Conservation (phyloP, 2,888 invertebrate genomes). For the Papilio elwesi region DNA sequence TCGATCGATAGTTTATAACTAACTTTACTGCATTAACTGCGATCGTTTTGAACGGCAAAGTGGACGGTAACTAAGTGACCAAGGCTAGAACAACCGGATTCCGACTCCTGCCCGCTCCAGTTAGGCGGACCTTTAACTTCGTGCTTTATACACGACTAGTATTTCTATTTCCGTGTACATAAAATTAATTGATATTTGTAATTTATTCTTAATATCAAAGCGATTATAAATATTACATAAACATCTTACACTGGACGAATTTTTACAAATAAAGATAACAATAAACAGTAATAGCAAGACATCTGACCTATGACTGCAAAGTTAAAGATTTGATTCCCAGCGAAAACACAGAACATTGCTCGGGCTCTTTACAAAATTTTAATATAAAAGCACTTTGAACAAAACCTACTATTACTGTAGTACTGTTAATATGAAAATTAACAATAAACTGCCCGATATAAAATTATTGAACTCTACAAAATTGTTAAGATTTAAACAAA, state of each 20-base stretch:
- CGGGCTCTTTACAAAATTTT: not conserved
- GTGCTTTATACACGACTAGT: slow-evolving; percentile 51
- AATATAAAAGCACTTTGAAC: not conserved
- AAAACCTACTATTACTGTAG: not conserved
- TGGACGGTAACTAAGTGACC: slow-evolving; percentile 74
- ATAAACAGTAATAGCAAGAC: not conserved
- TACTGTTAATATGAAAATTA: not conserved
- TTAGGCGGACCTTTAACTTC: slow-evolving; percentile 77
- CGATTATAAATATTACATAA: not conserved
- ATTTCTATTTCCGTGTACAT: slow-evolving; percentile 66
- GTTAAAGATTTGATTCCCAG: not conserved
- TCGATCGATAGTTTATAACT: slow-evolving; percentile 53
- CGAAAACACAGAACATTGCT: not conserved
- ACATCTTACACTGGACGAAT: not conserved
- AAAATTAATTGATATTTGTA: slow-evolving; percentile 47
- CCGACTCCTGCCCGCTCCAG: slow-evolving; percentile 78
- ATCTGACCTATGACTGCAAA: not conserved
- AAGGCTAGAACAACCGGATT: slow-evolving; percentile 82
- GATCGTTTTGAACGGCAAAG: slow-evolving; percentile 79
- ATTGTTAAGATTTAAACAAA: slow-evolving; percentile 3
- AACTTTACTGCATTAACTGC: slow-evolving; percentile 72
- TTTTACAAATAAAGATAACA: not conserved
- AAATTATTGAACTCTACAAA: not conserved
- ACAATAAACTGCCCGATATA: not conserved
- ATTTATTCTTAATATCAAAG: not conserved